A percentile compares a stretch with the other conserved stretches of the same genome.
Conservation (phyloP, 2,888 invertebrate species). For the Hyalella azteca region DNA sequence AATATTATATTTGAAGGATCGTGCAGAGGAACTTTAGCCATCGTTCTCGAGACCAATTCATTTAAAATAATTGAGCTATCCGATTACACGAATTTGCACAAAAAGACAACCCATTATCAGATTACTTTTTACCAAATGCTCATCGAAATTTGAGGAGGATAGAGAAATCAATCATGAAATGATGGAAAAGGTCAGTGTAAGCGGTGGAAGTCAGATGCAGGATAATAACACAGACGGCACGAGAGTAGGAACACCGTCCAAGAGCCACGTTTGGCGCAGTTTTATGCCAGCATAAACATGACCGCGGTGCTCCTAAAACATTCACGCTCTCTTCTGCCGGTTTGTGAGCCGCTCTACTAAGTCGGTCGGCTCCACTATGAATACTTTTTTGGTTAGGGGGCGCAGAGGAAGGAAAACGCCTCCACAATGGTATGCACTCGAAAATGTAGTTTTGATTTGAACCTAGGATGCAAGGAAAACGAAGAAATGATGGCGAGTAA, state of each 20-base stretch:
- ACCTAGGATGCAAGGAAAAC: too few species aligned
- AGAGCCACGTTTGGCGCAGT: constrained; percentile 34
- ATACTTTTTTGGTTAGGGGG: constrained; percentile 17
- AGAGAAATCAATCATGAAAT: too few species aligned
- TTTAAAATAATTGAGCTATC: too few species aligned
- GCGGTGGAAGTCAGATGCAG: neutral
- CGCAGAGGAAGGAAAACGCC: constrained; percentile 6
- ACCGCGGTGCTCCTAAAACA: constrained; percentile 34
- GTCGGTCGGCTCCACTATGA: constrained; percentile 8
- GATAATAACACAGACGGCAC: constrained; percentile 22
- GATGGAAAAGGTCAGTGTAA: neutral
- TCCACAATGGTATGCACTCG: constrained; percentile 11
- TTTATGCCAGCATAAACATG: constrained; percentile 35
- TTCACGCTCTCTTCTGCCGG: constrained; percentile 31
- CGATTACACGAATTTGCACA: too few species aligned
- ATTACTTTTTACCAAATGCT: too few species aligned
- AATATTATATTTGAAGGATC: too few species aligned
- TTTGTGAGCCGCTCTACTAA: constrained; percentile 31
- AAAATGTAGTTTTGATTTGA: too few species aligned
- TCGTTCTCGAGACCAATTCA: too few species aligned
- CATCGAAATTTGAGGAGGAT: too few species aligned
- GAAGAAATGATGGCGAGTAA: too few species aligned
- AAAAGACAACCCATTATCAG: too few species aligned
- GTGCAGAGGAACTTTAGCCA: too few species aligned
- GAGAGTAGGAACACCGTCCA: constrained; percentile 6